A percentile compares a stretch with the other conserved stretches of the same genome.
Conservation (phyloP, 37 sponge, comb jelly and placozoan species). For the Halichondria panicea region DNA sequence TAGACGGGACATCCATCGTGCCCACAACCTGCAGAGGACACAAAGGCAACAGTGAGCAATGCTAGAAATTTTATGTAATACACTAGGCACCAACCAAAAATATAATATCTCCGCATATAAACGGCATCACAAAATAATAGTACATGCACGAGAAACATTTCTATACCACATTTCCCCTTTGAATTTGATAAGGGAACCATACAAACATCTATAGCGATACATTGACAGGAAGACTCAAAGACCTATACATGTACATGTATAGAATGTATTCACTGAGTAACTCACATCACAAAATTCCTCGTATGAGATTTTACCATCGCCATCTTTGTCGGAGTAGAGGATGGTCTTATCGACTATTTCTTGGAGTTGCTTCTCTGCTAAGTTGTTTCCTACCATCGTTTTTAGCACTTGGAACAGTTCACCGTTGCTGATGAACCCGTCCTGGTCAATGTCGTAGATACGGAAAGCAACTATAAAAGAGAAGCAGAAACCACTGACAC, state of each 20-base stretch:
- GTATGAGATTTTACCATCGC: conserved; percentile 98
- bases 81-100: background rate
- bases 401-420: conserved; percentile 98
- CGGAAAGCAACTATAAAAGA: conserved; percentile 90
- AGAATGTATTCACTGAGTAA: background rate
- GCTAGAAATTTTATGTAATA: background rate
- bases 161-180: background rate
- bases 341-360: conserved; percentile 99
- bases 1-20: conserved; percentile 69
- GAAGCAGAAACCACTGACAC: too few relatives aligned
- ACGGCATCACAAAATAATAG: background rate
- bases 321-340: conserved; percentile 95
- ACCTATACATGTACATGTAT: background rate
- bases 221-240: too few relatives aligned
- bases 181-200: too few relatives aligned
- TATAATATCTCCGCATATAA: background rate
- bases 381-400: conserved; percentile 99
- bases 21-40: conserved; percentile 65
- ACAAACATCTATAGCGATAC: too few relatives aligned
- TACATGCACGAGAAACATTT: background rate
- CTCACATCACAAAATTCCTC: conserved; percentile 93
- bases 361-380: conserved; percentile 98
- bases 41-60: background rate
- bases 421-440: conserved; percentile 98
- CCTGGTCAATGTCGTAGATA: conserved; percentile 98